Conservation (phyloP, 2,113 vertebrate species). For the Brachyhypopomus gauderio region DNA sequence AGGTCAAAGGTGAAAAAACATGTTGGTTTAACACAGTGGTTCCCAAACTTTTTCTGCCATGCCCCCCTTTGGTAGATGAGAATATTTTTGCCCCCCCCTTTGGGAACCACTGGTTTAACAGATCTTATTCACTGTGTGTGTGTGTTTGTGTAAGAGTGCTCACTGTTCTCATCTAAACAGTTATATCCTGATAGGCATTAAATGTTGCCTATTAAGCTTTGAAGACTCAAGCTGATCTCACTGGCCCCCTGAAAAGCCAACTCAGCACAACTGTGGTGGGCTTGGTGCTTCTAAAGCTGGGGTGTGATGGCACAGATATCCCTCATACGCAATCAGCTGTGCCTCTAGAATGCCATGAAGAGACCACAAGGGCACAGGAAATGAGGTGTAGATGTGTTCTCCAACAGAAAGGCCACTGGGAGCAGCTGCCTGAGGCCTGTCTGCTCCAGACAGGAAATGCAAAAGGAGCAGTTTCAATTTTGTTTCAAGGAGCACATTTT, state of each 20-base stretch:
- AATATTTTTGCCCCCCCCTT: too few species aligned
- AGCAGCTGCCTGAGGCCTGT: slow-evolving; percentile 7
- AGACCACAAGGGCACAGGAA: too few species aligned
- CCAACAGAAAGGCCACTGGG: slow-evolving; percentile 3
- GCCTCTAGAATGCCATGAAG: too few species aligned
- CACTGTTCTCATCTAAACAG: not conserved
- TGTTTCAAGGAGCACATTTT: slow-evolving; percentile 33
- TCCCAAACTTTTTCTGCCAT: too few species aligned
- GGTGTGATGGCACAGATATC: slow-evolving; percentile 28
- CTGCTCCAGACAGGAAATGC: slow-evolving; percentile 31
- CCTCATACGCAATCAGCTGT: not conserved
- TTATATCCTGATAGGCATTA: slow-evolving; percentile 26
- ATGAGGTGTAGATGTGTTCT: not conserved
- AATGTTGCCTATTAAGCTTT: slow-evolving; percentile 30
- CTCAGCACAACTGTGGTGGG: slow-evolving; percentile 4
- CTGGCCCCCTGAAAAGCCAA: not conserved
- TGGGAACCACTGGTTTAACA: too few species aligned
- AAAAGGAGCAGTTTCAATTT: slow-evolving; percentile 48
- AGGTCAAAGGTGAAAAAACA: slow-evolving; percentile 59
- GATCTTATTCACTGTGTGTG: slow-evolving; percentile 65
- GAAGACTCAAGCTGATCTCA: slow-evolving; percentile 32
- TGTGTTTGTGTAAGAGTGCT: not conserved
- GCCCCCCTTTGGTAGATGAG: too few species aligned
- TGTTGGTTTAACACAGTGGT: slow-evolving; percentile 73
- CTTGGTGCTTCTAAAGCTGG: slow-evolving; percentile 40